phyloP scores from a whole-genome alignment of 2,797 vertebrate genomes.

The Argya squamiceps region DNA sequence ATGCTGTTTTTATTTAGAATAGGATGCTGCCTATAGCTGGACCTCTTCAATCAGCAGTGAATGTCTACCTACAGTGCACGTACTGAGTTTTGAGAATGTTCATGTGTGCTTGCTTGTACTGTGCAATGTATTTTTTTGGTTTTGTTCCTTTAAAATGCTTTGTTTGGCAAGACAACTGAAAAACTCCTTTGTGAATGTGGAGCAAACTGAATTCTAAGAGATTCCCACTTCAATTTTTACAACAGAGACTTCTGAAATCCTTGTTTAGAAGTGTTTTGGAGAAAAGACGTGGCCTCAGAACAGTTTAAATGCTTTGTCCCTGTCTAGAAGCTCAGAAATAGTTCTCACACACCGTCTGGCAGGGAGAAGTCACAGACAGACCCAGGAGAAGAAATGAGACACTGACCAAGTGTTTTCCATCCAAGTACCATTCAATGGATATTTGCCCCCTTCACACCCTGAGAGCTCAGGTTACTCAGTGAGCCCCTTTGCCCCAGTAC shows the following conservation, averaged over 20 bases:
- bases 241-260: background rate
- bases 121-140: background rate
- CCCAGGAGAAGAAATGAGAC: background rate
- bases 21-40: conserved; percentile 11
- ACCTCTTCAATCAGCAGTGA: conserved; percentile 21
- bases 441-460: background rate
- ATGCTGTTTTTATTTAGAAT: conserved; percentile 57
- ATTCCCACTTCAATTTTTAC: background rate
- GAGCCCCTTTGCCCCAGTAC: background rate
- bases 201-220: background rate
- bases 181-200: background rate
- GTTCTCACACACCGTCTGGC: conserved; percentile 11
- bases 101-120: background rate
- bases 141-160: background rate
- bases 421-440: background rate
- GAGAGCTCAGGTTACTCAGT: background rate
- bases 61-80: background rate
- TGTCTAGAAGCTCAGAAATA: conserved; percentile 47
- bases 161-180: background rate
- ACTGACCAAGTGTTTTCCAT: conserved; percentile 16
- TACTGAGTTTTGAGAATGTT: background rate
- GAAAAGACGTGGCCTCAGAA: background rate
- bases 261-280: background rate
- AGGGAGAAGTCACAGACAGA: background rate
- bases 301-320: background rate